Conservation (phyloP, 1,140 invertebrate genomes). For the Tetragonula clypearis region DNA sequence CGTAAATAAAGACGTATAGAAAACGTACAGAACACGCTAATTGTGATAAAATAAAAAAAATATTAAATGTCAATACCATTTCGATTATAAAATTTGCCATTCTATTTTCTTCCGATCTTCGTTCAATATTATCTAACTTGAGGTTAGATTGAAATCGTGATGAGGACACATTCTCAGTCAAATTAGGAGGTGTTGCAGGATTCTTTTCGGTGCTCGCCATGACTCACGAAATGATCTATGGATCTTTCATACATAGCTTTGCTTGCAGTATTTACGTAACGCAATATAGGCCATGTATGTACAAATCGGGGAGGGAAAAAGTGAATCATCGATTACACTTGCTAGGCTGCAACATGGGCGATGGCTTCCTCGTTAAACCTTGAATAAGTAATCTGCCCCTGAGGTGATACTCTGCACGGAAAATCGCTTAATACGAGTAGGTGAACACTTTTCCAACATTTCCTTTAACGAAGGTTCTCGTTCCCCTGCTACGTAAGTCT, state of each 20-base stretch:
- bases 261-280: slow-evolving; percentile 52
- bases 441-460: too few relatives aligned
- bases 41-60: too few relatives aligned
- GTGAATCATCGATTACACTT: slow-evolving; percentile 71
- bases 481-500: too few relatives aligned
- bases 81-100: too few relatives aligned
- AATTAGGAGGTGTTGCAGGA: neutral
- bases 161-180: neutral
- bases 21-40: too few relatives aligned
- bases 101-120: too few relatives aligned
- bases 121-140: too few relatives aligned
- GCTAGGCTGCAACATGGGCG: slow-evolving; percentile 57
- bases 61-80: too few relatives aligned
- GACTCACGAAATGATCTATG: slow-evolving; percentile 41
- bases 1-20: too few relatives aligned
- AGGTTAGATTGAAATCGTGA: neutral
- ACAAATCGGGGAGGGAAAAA: slow-evolving; percentile 32
- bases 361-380: slow-evolving; percentile 64
- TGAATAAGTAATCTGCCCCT: slow-evolving; percentile 60
- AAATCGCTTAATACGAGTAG: neutral
- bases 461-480: neutral
- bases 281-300: slow-evolving; percentile 3
- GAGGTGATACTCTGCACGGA: neutral
- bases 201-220: neutral
- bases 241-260: neutral